Percentiles rank a stretch among this genome's conserved stretches.
Evolutionary conservation across 30 jellyfish, hydroid and myxozoan species (phyloP).

Genomic region (Nemopilema nomurai): DNA sequence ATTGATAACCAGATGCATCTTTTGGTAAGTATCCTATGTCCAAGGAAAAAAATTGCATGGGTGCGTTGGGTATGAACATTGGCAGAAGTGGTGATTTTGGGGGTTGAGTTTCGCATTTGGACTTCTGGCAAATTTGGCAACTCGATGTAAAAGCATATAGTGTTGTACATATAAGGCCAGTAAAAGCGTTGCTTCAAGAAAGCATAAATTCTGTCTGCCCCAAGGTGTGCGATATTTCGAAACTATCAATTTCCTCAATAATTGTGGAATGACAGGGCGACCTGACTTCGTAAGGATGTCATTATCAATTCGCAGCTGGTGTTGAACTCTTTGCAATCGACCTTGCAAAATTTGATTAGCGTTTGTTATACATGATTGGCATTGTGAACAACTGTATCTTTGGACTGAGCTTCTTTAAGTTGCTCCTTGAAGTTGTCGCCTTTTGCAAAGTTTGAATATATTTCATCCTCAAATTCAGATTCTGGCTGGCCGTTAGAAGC

Average conservation of each 20-base stretch:
- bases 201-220: constrained; percentile 13
- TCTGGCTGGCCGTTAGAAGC: constrained; percentile 26
- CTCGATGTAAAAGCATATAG: constrained; percentile 16
- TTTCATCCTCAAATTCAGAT: constrained; percentile 12
- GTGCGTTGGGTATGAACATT: constrained; percentile 52
- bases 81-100: constrained; percentile 32
- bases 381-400: constrained; percentile 6
- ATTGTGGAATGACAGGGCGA: constrained; percentile 42
- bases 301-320: constrained; percentile 13
- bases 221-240: constrained; percentile 49
- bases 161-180: constrained; percentile 59
- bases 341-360: not conserved
- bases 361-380: constrained; percentile 3
- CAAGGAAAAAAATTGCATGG: constrained; percentile 40
- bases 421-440: constrained; percentile 15
- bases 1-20: constrained; percentile 27
- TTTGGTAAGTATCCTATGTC: constrained; percentile 51
- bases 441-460: constrained; percentile 16
- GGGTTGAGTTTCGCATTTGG: constrained; percentile 29
- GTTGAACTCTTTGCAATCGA: constrained; percentile 21
- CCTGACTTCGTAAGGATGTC: constrained; percentile 38
- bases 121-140: constrained; percentile 43
- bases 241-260: constrained; percentile 30
- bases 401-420: constrained; percentile 26
- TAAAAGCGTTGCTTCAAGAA: constrained; percentile 33